Percentiles rank a stretch among this genome's conserved stretches.
Conservation (phyloP, 92 coral and sea anemone species). For the Meandrina meandrites region DNA sequence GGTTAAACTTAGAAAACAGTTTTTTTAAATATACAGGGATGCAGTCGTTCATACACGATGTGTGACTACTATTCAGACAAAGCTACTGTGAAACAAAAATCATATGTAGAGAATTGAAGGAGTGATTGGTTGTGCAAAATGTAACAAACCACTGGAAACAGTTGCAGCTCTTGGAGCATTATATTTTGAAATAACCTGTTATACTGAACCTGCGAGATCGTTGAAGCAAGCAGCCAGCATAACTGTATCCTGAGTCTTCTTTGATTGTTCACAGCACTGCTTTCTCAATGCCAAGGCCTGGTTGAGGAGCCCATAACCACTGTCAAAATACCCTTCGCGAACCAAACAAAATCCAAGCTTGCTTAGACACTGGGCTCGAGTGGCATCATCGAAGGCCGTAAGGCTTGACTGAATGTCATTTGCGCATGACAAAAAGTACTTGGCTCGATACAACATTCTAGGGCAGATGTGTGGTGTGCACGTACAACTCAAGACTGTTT, state of each 20-base stretch:
- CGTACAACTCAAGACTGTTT: slow-evolving; percentile 39
- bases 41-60: too few relatives aligned
- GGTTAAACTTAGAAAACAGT: too few relatives aligned
- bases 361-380: slow-evolving; percentile 41
- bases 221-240: slow-evolving; percentile 55
- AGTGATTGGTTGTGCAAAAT: too few relatives aligned
- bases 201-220: slow-evolving; percentile 54
- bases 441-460: slow-evolving; percentile 36
- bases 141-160: too few relatives aligned
- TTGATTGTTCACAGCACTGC: neutral
- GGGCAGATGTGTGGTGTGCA: slow-evolving; percentile 41
- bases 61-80: too few relatives aligned
- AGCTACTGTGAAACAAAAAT: too few relatives aligned
- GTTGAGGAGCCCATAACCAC: slow-evolving; percentile 26
- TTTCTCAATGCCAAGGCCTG: slow-evolving; percentile 29
- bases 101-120: too few relatives aligned
- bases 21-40: too few relatives aligned
- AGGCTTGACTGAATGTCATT: neutral
- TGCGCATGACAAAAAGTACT: slow-evolving; percentile 26
- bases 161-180: too few relatives aligned
- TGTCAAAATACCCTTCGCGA: slow-evolving; percentile 12
- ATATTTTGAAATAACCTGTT: too few relatives aligned
- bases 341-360: slow-evolving; percentile 51
- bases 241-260: slow-evolving; percentile 9
- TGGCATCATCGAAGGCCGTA: neutral